Percentiles rank a stretch among this genome's conserved stretches.
Conservation (phyloP, 2,888 invertebrate species). For the Polylopha cassiicola region DNA sequence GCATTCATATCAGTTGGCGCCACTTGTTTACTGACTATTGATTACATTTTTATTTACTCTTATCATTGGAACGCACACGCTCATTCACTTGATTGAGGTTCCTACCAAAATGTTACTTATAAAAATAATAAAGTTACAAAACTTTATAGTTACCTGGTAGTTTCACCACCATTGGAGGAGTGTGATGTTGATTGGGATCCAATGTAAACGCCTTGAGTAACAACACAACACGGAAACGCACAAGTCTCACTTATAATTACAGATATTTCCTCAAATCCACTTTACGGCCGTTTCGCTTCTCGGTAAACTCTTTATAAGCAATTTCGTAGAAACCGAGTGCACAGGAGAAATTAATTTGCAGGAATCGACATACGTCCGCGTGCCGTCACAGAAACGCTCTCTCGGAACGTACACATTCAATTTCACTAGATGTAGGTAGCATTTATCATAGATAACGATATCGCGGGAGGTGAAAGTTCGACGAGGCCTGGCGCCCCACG, state of each 20-base stretch:
- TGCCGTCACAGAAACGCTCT: slow-evolving; percentile 59
- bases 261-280: slow-evolving; percentile 74
- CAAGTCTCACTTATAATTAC: slow-evolving; percentile 67
- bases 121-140: slow-evolving; percentile 14
- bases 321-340: slow-evolving; percentile 69
- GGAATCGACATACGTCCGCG: slow-evolving; percentile 61
- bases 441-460: slow-evolving; percentile 70
- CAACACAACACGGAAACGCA: slow-evolving; percentile 70
- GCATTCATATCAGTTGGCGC: slow-evolving; percentile 31
- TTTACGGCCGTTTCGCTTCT: slow-evolving; percentile 71
- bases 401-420: slow-evolving; percentile 69
- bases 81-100: too few species aligned
- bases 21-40: slow-evolving; percentile 20
- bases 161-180: slow-evolving; percentile 76
- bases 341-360: slow-evolving; percentile 74
- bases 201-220: slow-evolving; percentile 67
- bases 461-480: slow-evolving; percentile 74
- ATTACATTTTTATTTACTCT: slow-evolving; percentile 1
- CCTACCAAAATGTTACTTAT: too few species aligned
- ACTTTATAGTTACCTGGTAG: slow-evolving; percentile 62
- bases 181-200: slow-evolving; percentile 68
- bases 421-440: slow-evolving; percentile 60
- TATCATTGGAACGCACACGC: too few species aligned
- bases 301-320: slow-evolving; percentile 73
- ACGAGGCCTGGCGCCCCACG: slow-evolving; percentile 38